Evolutionary conservation across 2,113 vertebrate genomes (phyloP).

Genomic region (Andinoacara biseriatus): DNA sequence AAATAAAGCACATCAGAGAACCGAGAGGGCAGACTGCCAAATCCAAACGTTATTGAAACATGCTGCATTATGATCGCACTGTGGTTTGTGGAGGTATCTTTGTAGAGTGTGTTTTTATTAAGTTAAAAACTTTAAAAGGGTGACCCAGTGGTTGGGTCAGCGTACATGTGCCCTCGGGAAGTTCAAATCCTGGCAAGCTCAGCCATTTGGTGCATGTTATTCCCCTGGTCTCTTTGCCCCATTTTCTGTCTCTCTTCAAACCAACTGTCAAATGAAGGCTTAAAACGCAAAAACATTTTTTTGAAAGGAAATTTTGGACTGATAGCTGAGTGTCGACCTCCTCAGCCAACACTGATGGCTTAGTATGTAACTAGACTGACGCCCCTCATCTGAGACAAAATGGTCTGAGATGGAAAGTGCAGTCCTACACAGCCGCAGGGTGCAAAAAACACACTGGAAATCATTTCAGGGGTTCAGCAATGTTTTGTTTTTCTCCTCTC

Average conservation of each 20-base stretch:
- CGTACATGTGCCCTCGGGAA: background rate
- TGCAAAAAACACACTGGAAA: background rate
- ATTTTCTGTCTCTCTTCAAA: conserved; percentile 2
- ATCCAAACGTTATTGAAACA: conserved; percentile 19
- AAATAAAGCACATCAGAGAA: conserved; percentile 28
- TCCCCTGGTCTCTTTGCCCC: background rate
- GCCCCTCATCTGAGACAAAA: conserved; percentile 8
- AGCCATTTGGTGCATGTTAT: background rate
- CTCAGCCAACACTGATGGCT: background rate
- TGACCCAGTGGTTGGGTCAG: background rate
- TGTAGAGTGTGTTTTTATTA: background rate
- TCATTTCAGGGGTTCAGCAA: background rate
- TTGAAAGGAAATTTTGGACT: conserved; percentile 2
- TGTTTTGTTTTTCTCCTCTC: background rate
- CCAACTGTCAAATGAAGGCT: conserved; percentile 5
- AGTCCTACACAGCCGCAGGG: background rate
- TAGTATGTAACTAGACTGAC: background rate
- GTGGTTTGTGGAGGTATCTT: background rate
- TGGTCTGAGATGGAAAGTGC: conserved; percentile 4
- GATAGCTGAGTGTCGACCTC: background rate
- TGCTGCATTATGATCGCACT: conserved; percentile 8
- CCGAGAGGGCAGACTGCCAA: conserved; percentile 13
- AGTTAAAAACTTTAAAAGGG: background rate
- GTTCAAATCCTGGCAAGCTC: background rate
- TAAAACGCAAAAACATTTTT: background rate